phyloP scores from a whole-genome alignment of 2,113 vertebrate genomes.

The Chitala chitala region DNA sequence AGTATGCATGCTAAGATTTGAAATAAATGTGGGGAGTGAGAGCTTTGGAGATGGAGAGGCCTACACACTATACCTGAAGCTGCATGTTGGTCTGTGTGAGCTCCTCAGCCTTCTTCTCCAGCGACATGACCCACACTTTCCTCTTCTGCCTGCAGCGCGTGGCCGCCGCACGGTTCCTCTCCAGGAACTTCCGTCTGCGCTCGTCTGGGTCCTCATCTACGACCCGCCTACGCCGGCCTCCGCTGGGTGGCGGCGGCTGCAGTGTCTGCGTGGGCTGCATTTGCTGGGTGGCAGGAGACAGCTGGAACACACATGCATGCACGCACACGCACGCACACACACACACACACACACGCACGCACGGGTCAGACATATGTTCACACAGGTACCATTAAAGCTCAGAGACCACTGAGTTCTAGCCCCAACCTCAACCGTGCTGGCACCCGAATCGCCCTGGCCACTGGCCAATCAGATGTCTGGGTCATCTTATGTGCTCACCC shows the following conservation, averaged over 20 bases:
- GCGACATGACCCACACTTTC: constrained; percentile 99
- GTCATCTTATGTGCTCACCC: constrained; percentile 21
- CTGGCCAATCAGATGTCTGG: constrained; percentile 47
- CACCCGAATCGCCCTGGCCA: constrained; percentile 35
- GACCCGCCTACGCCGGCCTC: constrained; percentile 86
- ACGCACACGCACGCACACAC: no score
- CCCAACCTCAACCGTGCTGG: constrained; percentile 22
- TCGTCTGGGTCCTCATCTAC: constrained; percentile 96
- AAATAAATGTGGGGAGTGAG: no score
- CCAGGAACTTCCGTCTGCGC: constrained; percentile 93
- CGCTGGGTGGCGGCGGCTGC: constrained; percentile 83
- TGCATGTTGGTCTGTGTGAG: constrained; percentile 99
- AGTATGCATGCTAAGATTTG: no score
- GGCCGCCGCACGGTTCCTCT: constrained; percentile 92
- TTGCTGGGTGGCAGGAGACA: constrained; percentile 91
- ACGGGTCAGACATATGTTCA: not conserved
- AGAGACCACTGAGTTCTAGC: not conserved
- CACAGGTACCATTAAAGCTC: not conserved
- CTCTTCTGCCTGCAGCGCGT: constrained; percentile 98
- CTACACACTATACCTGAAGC: constrained; percentile 77
- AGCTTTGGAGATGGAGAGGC: no score
- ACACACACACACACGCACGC: no score
- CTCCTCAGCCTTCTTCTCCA: constrained; percentile 99
- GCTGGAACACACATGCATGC: constrained; percentile 58
- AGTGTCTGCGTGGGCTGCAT: constrained; percentile 95